Evolutionary conservation across 1,140 invertebrate species (phyloP).

Genomic region (Tyrophagus putrescentiae): DNA sequence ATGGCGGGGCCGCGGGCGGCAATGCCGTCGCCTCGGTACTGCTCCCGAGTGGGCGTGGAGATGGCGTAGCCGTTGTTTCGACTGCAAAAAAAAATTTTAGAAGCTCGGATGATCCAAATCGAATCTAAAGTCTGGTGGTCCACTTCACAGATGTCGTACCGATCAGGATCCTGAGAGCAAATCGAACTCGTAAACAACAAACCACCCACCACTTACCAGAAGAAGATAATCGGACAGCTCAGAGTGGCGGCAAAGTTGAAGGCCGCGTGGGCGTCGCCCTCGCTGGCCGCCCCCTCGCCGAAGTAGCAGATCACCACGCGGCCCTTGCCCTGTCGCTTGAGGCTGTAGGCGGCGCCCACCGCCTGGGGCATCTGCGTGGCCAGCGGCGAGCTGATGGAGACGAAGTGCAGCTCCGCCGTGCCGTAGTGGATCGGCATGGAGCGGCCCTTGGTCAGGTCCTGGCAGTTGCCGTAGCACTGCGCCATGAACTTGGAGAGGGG

Average conservation of each 20-base stretch:
- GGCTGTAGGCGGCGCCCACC: conserved; percentile 78
- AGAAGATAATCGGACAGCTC: conserved; percentile 79
- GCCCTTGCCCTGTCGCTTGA: conserved; percentile 59
- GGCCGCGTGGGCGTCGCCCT: conserved; percentile 92
- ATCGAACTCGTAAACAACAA: not conserved
- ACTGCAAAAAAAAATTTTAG: conserved; percentile 52
- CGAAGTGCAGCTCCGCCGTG: conserved; percentile 63
- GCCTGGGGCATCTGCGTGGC: conserved; percentile 94
- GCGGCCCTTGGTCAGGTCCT: conserved; percentile 70
- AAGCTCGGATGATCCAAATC: too few relatives aligned
- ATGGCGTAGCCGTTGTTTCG: conserved; percentile 93
- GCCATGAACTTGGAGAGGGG: conserved; percentile 68
- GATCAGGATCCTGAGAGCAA: too few relatives aligned
- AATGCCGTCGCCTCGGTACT: conserved; percentile 68
- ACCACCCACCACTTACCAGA: not conserved
- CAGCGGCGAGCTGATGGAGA: too few relatives aligned
- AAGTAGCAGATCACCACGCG: conserved; percentile 85
- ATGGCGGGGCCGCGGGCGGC: conserved; percentile 67
- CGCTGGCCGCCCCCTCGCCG: conserved; percentile 93
- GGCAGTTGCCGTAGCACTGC: conserved; percentile 86
- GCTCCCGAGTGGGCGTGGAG: conserved; percentile 79
- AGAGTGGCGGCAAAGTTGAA: conserved; percentile 97
- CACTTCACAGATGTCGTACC: too few relatives aligned
- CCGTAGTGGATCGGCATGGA: conserved; percentile 95
- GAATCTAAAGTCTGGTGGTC: too few relatives aligned